Evolutionary conservation across 37 sponge, comb jelly and placozoan genomes (phyloP), one percentile per base, ranked within the genome.

Genomic region (Dysidea cf. avara): DNA sequence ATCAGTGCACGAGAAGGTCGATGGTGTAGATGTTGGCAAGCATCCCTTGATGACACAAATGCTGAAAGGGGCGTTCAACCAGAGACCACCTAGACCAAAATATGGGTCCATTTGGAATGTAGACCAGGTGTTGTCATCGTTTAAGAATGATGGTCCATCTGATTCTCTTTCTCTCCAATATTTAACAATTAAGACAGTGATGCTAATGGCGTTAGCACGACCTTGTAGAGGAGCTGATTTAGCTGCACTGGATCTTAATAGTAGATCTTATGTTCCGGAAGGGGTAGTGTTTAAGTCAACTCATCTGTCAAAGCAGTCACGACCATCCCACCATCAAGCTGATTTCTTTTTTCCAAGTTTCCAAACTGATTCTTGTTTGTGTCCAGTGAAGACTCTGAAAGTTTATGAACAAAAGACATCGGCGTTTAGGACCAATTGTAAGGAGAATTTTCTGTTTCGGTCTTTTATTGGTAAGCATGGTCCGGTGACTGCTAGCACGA

Each of bases 181-280:
- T 17, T 37, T 50, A 3, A 3, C 55, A 34, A 14, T 9, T 4
- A 52, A 69, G 36, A 63, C 64, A n/a, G 21, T 7, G 17, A 72
- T 72, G 74, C 56, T 76, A 40, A 35, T 76, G 66, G 77, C 77
- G 1, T 48, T 74, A 38, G 50, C 64, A 4, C 60, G 61, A 18
- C 63, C 75, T 28, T 50, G 47, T 22, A 64, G 66, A n/a, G n/a
- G 43, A 1, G 64, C 77, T 22, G 67, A 76, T 20, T 17, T n/a
- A n/a, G n/a, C n/a, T 9, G 43, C 30, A 16, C 30, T 76, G 56
- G 77, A 76, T 52, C 1, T 65, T 7, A 58, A n/a, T 20, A 35
- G 24, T 28, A 49, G 38, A 39, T 38, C 38, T 9, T 43, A 1
- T 39, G 21, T 48, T 7, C 17, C 3, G 52, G 35, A 64, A 18